A percentile compares a stretch with the other conserved stretches of the same genome.
Conservation (phyloP, 2,888 invertebrate species). For the Pristionchus arcanus region DNA sequence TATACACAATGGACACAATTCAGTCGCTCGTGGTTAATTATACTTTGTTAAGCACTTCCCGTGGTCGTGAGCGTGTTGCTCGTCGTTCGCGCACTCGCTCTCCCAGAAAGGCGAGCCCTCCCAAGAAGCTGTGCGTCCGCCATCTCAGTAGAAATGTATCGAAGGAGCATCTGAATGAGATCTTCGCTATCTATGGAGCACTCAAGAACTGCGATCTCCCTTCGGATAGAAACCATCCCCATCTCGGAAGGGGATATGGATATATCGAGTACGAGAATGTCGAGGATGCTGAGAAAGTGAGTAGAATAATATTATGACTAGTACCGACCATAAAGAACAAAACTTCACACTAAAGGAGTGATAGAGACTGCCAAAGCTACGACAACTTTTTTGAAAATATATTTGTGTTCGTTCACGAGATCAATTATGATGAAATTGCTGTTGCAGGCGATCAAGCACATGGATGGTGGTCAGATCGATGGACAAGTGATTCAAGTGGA, state of each 20-base stretch:
- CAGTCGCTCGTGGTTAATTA: neutral
- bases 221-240: constrained; percentile 90
- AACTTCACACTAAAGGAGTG: too few relatives aligned
- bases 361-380: too few relatives aligned
- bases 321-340: too few relatives aligned
- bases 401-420: too few relatives aligned
- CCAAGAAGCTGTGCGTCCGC: constrained; percentile 64
- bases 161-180: constrained; percentile 90
- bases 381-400: too few relatives aligned
- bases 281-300: constrained; percentile 93
- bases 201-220: constrained; percentile 93
- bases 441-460: constrained; percentile 91
- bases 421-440: neutral
- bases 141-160: constrained; percentile 69
- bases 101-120: constrained; percentile 60
- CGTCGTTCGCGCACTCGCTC: constrained; percentile 63
- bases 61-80: constrained; percentile 60
- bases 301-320: too few relatives aligned
- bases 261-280: constrained; percentile 95
- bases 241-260: constrained; percentile 93
- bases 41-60: constrained; percentile 33
- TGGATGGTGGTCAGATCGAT: constrained; percentile 89
- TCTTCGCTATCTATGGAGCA: constrained; percentile 86
- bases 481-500: constrained; percentile 67
- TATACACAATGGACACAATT: too few relatives aligned